phyloP scores from a whole-genome alignment of 2,888 invertebrate genomes.

The Notocelia uddmanniana region DNA sequence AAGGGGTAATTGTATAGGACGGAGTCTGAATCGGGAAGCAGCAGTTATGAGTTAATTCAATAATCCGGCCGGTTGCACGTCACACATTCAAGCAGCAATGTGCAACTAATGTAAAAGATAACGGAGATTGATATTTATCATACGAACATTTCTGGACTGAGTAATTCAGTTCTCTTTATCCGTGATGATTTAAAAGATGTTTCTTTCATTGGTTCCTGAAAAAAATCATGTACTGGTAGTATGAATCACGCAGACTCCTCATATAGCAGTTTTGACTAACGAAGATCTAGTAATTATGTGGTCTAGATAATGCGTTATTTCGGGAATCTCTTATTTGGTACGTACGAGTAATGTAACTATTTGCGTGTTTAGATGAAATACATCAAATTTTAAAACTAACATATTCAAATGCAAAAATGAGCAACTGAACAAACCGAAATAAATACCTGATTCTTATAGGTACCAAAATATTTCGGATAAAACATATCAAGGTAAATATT shows the following conservation, averaged over 20 bases:
- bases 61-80: constrained; percentile 51
- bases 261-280: background rate
- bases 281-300: background rate
- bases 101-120: constrained; percentile 39
- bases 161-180: background rate
- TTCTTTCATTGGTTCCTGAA: background rate
- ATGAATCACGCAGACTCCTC: background rate
- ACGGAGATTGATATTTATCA: constrained; percentile 18
- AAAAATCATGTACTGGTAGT: background rate
- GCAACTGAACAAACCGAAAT: too few species aligned
- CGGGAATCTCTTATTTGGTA: background rate
- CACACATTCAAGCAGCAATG: constrained; percentile 33
- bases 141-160: background rate
- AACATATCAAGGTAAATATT: too few species aligned
- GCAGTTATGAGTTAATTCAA: constrained; percentile 64
- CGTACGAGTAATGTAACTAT: background rate
- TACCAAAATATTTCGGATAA: too few species aligned
- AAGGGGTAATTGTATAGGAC: background rate
- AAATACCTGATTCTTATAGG: too few species aligned
- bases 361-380: background rate
- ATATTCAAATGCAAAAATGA: too few species aligned
- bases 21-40: constrained; percentile 55
- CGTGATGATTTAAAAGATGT: background rate
- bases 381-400: background rate
- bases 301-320: background rate